These are phyloP conservation scores for Daktulosphaira vitifoliae DNA, from an alignment of 1,140 invertebrate species.

Conservation along the genomic window DNA sequence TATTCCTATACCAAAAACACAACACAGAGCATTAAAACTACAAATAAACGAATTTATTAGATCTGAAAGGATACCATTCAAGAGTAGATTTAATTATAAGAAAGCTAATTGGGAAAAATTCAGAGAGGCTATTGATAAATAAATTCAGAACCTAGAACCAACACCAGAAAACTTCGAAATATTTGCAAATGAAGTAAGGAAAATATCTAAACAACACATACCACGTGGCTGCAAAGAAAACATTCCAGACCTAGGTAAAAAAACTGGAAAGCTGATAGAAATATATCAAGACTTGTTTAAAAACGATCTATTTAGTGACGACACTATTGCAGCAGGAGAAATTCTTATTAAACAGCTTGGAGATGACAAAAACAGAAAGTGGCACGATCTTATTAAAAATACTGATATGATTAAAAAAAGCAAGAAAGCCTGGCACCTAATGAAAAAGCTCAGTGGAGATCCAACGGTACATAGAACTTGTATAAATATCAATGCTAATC, in stretches of 20 bases:
- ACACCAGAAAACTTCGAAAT: not conserved
- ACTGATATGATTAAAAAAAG: slow-evolving; percentile 20
- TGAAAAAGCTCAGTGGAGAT: slow-evolving; percentile 25
- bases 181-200: slow-evolving; percentile 21
- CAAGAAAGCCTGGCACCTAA: too few relatives aligned
- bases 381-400: slow-evolving; percentile 5
- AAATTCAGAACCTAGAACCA: not conserved
- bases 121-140: not conserved
- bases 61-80: slow-evolving; percentile 1
- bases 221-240: too few relatives aligned
- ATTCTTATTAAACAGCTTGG: not conserved
- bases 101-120: slow-evolving; percentile 20
- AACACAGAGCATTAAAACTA: too few relatives aligned
- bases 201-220: slow-evolving; percentile 18
- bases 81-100: slow-evolving; percentile 18
- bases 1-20: too few relatives aligned
- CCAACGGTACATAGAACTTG: not conserved
- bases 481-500: too few relatives aligned
- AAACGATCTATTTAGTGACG: slow-evolving; percentile 16
- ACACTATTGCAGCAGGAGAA: slow-evolving; percentile 1
- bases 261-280: not conserved
- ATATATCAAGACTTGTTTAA: slow-evolving; percentile 4
- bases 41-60: not conserved
- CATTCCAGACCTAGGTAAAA: slow-evolving; percentile 9
- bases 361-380: slow-evolving; percentile 4